Percentiles rank a stretch among this genome's conserved stretches.
Conservation (phyloP, 2,888 invertebrate genomes). For the Empis livida region DNA sequence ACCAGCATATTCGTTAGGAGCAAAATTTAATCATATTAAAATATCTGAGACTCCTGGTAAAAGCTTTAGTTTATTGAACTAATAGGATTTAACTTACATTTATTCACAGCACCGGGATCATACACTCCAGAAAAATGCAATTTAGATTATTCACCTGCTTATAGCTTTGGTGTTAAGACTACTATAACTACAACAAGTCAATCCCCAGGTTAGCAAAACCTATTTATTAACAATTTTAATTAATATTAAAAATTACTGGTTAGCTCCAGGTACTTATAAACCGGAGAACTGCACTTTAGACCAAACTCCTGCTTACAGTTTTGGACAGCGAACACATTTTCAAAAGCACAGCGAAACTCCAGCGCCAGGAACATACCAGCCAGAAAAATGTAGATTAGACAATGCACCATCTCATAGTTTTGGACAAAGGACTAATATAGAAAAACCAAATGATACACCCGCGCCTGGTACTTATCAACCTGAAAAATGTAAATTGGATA, state of each 20-base stretch:
- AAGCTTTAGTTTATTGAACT: not conserved
- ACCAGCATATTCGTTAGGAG: conserved; percentile 46
- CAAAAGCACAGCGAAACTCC: conserved; percentile 35
- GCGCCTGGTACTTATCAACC: conserved; percentile 49
- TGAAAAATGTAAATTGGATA: conserved; percentile 45
- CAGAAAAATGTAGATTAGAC: conserved; percentile 41
- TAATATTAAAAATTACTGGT: not conserved
- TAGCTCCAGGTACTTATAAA: conserved; percentile 47
- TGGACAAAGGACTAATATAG: conserved; percentile 49
- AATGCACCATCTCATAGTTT: conserved; percentile 58
- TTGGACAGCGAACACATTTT: conserved; percentile 22
- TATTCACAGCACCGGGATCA: conserved; percentile 42
- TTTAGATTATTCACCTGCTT: conserved; percentile 39
- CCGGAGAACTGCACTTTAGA: conserved; percentile 42
- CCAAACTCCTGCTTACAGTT: conserved; percentile 40
- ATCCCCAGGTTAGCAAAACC: conserved; percentile 47
- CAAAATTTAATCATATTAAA: conserved; percentile 42
- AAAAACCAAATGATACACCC: conserved; percentile 42
- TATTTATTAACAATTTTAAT: conserved; percentile 43
- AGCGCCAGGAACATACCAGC: conserved; percentile 49
- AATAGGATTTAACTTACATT: not conserved
- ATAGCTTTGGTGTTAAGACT: conserved; percentile 39
- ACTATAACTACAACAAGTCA: conserved; percentile 36
- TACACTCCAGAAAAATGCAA: conserved; percentile 44
- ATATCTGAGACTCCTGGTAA: conserved; percentile 41